phyloP scores from a whole-genome alignment of 1,140 invertebrate species.

The Megalonaias nervosa region DNA sequence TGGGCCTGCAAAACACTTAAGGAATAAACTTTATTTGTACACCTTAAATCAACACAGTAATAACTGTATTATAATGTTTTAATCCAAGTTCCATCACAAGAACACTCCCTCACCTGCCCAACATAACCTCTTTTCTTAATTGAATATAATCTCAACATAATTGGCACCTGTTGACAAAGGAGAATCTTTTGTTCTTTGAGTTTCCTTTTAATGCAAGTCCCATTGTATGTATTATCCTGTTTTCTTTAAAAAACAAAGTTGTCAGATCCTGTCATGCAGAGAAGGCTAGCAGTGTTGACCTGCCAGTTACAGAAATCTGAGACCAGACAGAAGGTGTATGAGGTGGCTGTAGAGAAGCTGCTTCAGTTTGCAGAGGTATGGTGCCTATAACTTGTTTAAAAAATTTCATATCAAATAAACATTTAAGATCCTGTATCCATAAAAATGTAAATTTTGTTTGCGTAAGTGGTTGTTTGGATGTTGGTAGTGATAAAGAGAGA shows the following conservation, averaged over 20 bases:
- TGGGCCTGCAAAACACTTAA: too few relatives aligned
- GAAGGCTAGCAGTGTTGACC: slow-evolving; percentile 58
- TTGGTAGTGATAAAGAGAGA: too few relatives aligned
- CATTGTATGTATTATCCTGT: background rate
- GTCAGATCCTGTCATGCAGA: slow-evolving; percentile 45
- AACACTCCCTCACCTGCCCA: background rate
- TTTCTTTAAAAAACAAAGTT: slow-evolving; percentile 39
- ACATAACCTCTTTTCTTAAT: background rate
- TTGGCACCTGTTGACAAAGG: background rate
- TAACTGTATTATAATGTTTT: too few relatives aligned
- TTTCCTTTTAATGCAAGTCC: background rate
- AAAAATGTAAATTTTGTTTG: too few relatives aligned
- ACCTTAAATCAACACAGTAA: too few relatives aligned
- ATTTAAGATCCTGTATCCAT: too few relatives aligned
- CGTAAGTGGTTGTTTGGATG: too few relatives aligned
- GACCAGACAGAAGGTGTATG: slow-evolving; percentile 62
- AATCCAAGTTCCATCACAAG: too few relatives aligned
- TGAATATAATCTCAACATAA: background rate
- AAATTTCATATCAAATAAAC: too few relatives aligned
- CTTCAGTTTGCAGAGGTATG: slow-evolving; percentile 64
- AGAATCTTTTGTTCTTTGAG: background rate
- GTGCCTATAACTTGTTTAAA: background rate
- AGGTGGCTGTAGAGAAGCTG: slow-evolving; percentile 67
- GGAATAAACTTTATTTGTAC: too few relatives aligned
- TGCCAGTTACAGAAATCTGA: slow-evolving; percentile 68